A percentile compares a stretch with the other conserved stretches of the same genome.
Conservation (phyloP, 92 coral and sea anemone genomes). For the Epizoanthus rinbou region DNA sequence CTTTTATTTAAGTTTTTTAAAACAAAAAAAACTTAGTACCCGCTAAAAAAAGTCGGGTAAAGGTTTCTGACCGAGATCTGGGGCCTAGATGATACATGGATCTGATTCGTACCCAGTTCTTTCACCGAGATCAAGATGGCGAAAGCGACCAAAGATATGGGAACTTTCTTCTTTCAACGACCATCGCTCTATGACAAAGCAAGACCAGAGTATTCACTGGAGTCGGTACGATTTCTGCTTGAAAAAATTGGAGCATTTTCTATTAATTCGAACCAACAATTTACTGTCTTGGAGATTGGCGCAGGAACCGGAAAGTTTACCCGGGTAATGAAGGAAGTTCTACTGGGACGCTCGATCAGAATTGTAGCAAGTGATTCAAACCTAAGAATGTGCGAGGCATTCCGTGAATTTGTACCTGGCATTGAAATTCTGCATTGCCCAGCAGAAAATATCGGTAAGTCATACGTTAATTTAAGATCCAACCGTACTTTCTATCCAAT, state of each 20-base stretch:
- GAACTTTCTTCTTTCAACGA: background rate
- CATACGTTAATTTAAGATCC: no score
- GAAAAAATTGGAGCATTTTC: conserved; percentile 68
- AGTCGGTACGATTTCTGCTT: conserved; percentile 77
- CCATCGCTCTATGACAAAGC: conserved; percentile 69
- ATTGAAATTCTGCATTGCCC: conserved; percentile 66
- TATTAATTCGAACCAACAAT: conserved; percentile 27
- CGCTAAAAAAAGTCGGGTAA: no score
- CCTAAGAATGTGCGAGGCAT: conserved; percentile 69
- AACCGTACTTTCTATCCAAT: no score
- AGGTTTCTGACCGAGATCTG: no score
- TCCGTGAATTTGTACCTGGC: conserved; percentile 65
- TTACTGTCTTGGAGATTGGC: conserved; percentile 76
- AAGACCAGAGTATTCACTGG: conserved; percentile 77
- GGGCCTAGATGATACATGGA: no score
- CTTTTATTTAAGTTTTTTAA: no score
- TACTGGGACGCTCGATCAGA: conserved; percentile 48
- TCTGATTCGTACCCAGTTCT: no score
- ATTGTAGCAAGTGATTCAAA: conserved; percentile 75
- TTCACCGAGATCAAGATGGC: background rate
- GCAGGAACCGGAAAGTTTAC: conserved; percentile 94
- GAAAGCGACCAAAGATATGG: background rate
- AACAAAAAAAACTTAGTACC: no score
- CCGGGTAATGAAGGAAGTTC: conserved; percentile 64
- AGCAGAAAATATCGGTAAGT: conserved; percentile 70